Evolutionary conservation across 2,797 vertebrate genomes (phyloP).

Genomic region (Meda fulgida): DNA sequence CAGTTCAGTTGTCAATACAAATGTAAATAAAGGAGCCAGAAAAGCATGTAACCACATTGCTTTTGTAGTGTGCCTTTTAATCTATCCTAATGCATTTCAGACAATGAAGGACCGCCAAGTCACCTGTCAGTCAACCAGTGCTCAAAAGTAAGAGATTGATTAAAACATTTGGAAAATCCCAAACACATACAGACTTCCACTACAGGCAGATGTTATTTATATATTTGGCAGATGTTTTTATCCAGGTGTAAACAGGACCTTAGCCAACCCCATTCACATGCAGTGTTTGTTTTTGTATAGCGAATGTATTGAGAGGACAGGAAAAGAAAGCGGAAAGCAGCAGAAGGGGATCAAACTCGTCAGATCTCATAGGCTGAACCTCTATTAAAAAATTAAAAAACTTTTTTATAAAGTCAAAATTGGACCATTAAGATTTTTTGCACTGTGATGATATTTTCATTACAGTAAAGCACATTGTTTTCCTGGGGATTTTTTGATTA

Average conservation of each 20-base stretch:
- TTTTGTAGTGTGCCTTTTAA: neutral
- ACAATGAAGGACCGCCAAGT: neutral
- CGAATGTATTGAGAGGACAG: neutral
- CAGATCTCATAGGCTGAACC: neutral
- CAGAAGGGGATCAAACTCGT: neutral
- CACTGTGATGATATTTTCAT: neutral
- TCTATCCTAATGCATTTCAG: neutral
- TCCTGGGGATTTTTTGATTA: too few species aligned
- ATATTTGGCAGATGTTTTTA: neutral
- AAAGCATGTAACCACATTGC: neutral
- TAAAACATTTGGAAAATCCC: neutral
- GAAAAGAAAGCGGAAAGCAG: neutral
- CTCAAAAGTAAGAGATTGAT: neutral
- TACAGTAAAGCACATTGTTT: too few species aligned
- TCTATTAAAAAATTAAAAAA: neutral
- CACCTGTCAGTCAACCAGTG: neutral
- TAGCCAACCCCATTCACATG: neutral
- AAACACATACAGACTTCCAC: neutral
- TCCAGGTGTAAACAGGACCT: neutral
- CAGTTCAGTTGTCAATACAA: neutral
- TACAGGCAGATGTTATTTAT: neutral
- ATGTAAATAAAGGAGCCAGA: neutral
- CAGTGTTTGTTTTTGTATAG: neutral
- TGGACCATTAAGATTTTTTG: neutral
- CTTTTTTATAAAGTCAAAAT: too few species aligned